Base-by-base conservation (phyloP, 2,113 vertebrate genomes). In the Clarias magur region DNA sequence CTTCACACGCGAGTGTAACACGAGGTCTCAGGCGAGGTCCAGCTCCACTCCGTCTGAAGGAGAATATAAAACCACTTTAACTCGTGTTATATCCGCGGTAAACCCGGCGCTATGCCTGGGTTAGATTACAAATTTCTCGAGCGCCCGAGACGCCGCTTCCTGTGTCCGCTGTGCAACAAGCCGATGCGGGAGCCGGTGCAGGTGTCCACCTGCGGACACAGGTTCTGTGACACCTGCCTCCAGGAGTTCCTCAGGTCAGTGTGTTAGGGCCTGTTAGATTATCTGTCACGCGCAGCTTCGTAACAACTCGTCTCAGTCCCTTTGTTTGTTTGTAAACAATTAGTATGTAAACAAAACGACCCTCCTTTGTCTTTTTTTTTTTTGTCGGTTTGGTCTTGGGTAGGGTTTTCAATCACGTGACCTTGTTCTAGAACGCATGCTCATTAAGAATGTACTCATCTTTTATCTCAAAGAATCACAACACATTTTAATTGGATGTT, bases 101-200 rank as follows among this genome's bases (percentile, higher is more conserved):
- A 60, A 73, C 67, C 30, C 56, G 13, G n/a, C 21, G 68, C 15
- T 4, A 98, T 99, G 98, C 98, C 98, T 56, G 98, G 98, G 86
- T 98, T 97, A 93, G 97, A 98, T 92, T 98, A 97, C 94, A 98
- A 97, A 94, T 98, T 99, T 91, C 96, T 99, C 94, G 97, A 99
- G 93, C 96, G 97, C 93, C 97, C 97, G 84, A 96, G 97, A 94
- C 94, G 97, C 89, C 96, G 97, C 72, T 96, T 98, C 90, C 95
- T 97, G 92, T 99, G 98, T 93, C 97, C 98, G 75, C 95, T 99
- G 82, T 99, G 98, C 93, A 97, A 95, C 92, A 98, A 99, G 88
- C 96, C 98, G 90, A 98, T 99, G 98, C 95, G 97, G 83, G 98
- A 99, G 87, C 98, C 98, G 0, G 97, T 99, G 89, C 98, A 98